phyloP scores from a whole-genome alignment of 2,888 invertebrate species.

The Coelogynopora nodosa region DNA sequence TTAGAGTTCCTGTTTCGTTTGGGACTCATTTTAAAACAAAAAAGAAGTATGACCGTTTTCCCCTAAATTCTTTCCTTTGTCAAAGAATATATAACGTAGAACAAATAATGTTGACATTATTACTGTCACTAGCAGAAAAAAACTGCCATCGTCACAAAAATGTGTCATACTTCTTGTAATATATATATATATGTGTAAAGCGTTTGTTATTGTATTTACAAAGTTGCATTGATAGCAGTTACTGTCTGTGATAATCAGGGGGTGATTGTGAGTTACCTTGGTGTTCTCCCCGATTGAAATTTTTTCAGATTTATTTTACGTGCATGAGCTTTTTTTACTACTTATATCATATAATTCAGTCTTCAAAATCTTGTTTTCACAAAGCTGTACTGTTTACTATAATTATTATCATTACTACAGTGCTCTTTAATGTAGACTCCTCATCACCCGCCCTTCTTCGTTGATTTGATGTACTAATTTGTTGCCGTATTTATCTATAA shows the following conservation, averaged over 20 bases:
- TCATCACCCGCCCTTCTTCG: slow-evolving; percentile 25
- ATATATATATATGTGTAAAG: not conserved
- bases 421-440: slow-evolving; percentile 21
- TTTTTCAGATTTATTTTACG: not conserved
- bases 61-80: not conserved
- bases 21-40: not conserved
- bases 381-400: slow-evolving; percentile 1
- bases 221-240: slow-evolving; percentile 31
- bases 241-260: slow-evolving; percentile 19
- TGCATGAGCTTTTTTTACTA: slow-evolving; percentile 31
- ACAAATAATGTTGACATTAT: too few relatives aligned
- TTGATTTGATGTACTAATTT: slow-evolving; percentile 31
- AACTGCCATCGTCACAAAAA: too few relatives aligned
- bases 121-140: too few relatives aligned
- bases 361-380: slow-evolving; percentile 26
- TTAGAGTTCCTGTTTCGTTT: not conserved
- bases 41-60: slow-evolving; percentile 17
- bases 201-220: slow-evolving; percentile 17
- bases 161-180: not conserved
- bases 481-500: not conserved
- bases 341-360: slow-evolving; percentile 31
- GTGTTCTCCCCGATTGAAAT: slow-evolving; percentile 31
- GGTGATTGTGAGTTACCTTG: slow-evolving; percentile 31
- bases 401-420: slow-evolving; percentile 7
- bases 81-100: too few relatives aligned